A percentile compares a stretch with the other conserved stretches of the same genome.
Conservation (phyloP, 2,888 invertebrate species). For the Tetrapedia diversipes region DNA sequence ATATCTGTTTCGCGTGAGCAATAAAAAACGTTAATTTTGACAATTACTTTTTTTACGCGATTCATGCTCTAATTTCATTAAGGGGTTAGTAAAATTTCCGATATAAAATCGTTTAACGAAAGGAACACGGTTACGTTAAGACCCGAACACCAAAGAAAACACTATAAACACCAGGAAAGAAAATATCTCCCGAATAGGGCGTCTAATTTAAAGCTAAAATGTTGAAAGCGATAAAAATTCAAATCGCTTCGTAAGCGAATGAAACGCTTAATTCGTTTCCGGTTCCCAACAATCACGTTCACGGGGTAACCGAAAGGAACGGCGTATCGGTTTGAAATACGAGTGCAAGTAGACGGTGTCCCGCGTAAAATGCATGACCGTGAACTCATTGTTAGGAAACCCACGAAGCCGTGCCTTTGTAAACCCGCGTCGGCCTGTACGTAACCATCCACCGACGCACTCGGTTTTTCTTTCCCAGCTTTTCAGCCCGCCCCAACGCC, state of each 20-base stretch:
- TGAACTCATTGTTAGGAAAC: constrained; percentile 20
- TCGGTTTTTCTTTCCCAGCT: constrained; percentile 19
- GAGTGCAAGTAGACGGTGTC: constrained; percentile 3
- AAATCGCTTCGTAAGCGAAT: too few species aligned
- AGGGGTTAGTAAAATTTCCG: too few species aligned
- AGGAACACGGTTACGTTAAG: too few species aligned
- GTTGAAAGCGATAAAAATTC: too few species aligned
- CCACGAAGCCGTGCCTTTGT: constrained; percentile 24
- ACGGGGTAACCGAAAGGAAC: neutral
- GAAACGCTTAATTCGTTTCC: constrained; percentile 12
- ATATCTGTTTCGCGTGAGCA: neutral
- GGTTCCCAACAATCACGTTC: neutral
- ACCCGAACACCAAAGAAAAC: too few species aligned
- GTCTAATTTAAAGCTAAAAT: too few species aligned
- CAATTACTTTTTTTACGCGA: too few species aligned
- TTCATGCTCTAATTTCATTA: too few species aligned
- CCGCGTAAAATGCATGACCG: constrained; percentile 12
- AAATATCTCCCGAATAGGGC: too few species aligned
- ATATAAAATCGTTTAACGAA: too few species aligned
- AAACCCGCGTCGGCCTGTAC: constrained; percentile 1
- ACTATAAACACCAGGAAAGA: too few species aligned
- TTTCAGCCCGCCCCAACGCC: neutral
- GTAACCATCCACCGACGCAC: constrained; percentile 6
- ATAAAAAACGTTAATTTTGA: too few species aligned
- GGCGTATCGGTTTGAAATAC: constrained; percentile 4